Evolutionary conservation across 2,888 invertebrate species (phyloP), one percentile per base, ranked within the genome.

Genomic region (Apamea anceps): DNA sequence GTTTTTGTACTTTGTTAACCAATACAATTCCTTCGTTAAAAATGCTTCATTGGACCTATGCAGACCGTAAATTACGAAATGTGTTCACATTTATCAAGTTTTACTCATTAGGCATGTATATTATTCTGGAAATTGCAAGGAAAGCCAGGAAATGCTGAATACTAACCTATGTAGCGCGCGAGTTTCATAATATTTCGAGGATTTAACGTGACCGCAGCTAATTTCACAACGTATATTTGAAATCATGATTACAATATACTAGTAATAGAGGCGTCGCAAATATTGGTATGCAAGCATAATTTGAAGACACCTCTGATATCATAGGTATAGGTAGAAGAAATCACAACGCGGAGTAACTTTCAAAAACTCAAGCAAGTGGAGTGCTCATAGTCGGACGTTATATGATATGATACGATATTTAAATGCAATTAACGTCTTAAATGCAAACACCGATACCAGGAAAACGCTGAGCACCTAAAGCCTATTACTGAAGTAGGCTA

Each of bases 401-500:
- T n/a, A n/a, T n/a, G n/a, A n/a, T n/a, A n/a, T n/a, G n/a, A n/a
- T n/a, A n/a, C n/a, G n/a, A 37, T 37, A 72, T 75, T 68, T 45
- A 67, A 84, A 85, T 70, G 28, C 63, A 63, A 76, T 70, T 67
- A 71, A n/a, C 48, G 28, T 76, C 66, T 70, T 63, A 70, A 37
- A 65, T 62, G 75, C 70, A 76, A 79, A 83, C 32, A 54, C 37
- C 45, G 63, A 62, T 65, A n/a, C 51, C 48, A 51, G 62, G 51
- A 77, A 72, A 77, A 77, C 72, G 70, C 62, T 60, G 67, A 85
- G 70, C 68, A 78, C 37, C 75, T 72, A 80, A 79, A 85, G 72
- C 25, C 65, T 77, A 77, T 87, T 87, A 81, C 71, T 42, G 62
- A 83, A 80, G 72, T 74, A 81, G 77, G 77, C 68, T 81, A 80